Percentiles rank a stretch among this genome's conserved stretches.
Conservation (phyloP, 2,888 invertebrate species). For the Harpalus rubripes region DNA sequence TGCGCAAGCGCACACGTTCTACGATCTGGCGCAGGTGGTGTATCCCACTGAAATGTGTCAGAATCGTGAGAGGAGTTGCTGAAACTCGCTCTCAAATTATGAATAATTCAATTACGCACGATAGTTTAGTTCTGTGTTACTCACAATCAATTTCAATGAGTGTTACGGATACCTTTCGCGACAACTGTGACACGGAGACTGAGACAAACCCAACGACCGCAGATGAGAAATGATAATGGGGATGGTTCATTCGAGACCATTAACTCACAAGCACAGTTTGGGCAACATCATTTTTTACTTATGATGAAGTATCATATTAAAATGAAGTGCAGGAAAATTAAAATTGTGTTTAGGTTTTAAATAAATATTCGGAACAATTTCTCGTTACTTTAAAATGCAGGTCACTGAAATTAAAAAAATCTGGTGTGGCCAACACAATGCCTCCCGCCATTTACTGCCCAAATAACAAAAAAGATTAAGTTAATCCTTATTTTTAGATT, state of each 20-base stretch:
- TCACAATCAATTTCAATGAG: slow-evolving; percentile 64
- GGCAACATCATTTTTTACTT: not conserved
- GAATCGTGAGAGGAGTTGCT: slow-evolving; percentile 56
- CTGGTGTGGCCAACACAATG: no score
- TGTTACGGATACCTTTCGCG: slow-evolving; percentile 43
- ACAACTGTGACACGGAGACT: slow-evolving; percentile 43
- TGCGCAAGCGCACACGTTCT: slow-evolving; percentile 18
- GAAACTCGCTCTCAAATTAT: slow-evolving; percentile 58
- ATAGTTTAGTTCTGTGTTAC: slow-evolving; percentile 61
- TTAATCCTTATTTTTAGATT: no score
- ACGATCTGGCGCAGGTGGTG: slow-evolving; percentile 56
- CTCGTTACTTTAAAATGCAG: no score
- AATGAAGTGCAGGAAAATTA: not conserved
- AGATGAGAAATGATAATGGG: slow-evolving; percentile 1
- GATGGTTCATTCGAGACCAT: not conserved
- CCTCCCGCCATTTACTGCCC: no score
- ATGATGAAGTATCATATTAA: not conserved
- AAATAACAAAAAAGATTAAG: no score
- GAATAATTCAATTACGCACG: slow-evolving; percentile 64
- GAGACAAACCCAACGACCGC: not conserved
- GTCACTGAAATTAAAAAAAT: no score
- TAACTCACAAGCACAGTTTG: not conserved
- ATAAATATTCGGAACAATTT: no score
- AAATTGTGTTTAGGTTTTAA: no score
- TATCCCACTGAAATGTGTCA: slow-evolving; percentile 59